These are phyloP conservation scores for Rattus rattus DNA, from an alignment of 2,113 vertebrate species.

Conservation along the genomic window DNA sequence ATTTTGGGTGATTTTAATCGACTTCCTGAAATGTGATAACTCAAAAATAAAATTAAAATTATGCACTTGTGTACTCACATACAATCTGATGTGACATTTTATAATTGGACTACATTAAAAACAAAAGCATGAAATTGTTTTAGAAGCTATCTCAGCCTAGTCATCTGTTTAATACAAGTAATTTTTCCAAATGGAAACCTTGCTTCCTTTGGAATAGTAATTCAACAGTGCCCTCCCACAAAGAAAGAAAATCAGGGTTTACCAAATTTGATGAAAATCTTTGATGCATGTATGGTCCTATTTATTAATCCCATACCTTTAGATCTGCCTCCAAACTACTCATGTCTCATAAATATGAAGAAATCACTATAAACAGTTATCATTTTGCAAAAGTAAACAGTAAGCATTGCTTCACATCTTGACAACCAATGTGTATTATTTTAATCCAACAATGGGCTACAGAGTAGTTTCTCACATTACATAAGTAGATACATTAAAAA, in stretches of 20 bases:
- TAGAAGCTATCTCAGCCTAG: constrained; percentile 65
- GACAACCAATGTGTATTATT: not conserved
- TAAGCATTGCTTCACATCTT: constrained; percentile 25
- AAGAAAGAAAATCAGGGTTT: constrained; percentile 44
- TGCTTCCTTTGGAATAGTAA: constrained; percentile 56
- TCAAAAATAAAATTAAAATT: constrained; percentile 74
- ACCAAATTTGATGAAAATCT: constrained; percentile 43
- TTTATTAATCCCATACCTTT: not conserved
- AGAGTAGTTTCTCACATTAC: constrained; percentile 33
- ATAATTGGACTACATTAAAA: constrained; percentile 74
- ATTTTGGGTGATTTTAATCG: constrained; percentile 64
- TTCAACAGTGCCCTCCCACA: constrained; percentile 15
- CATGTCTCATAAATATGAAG: constrained; percentile 3
- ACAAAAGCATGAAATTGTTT: constrained; percentile 76
- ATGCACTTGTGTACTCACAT: constrained; percentile 52
- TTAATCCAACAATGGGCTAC: constrained; percentile 15
- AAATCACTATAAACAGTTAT: constrained; percentile 12
- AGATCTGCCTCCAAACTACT: constrained; percentile 39
- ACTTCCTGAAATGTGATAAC: constrained; percentile 65
- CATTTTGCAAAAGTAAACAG: not conserved
- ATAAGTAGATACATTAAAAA: not conserved
- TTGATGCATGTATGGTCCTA: not conserved
- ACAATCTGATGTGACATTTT: constrained; percentile 71
- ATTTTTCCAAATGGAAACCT: constrained; percentile 71
- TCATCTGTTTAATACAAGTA: constrained; percentile 76